Conservation (phyloP, 2,888 invertebrate genomes). For the Scaptomyza parva region DNA sequence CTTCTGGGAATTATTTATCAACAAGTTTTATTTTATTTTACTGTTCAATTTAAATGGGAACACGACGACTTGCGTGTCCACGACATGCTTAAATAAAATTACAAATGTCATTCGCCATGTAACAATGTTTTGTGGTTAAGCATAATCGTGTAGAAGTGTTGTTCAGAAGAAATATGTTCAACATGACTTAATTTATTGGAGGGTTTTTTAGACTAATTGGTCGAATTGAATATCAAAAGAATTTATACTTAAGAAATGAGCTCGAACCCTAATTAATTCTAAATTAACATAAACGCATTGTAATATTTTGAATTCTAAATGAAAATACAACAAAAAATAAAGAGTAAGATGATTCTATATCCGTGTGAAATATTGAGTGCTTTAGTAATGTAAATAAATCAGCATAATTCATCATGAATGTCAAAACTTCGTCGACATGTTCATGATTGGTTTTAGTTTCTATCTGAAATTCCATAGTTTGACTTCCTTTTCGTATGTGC, state of each 20-base stretch:
- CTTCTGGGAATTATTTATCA: conserved; percentile 42
- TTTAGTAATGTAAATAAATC: conserved; percentile 49
- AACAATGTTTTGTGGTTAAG: conserved; percentile 17
- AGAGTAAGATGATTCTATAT: too few species aligned
- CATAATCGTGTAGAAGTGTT: conserved; percentile 16
- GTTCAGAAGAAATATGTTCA: conserved; percentile 5
- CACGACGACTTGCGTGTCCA: conserved; percentile 45
- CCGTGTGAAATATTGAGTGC: conserved; percentile 12
- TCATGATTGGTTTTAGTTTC: conserved; percentile 45
- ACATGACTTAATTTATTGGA: not conserved
- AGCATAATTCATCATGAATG: conserved; percentile 35
- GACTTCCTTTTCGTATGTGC: conserved; percentile 52
- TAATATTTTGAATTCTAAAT: too few species aligned
- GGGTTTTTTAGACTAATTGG: not conserved
- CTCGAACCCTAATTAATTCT: not conserved
- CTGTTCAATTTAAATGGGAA: conserved; percentile 42
- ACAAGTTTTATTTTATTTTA: conserved; percentile 50
- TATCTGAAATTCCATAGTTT: conserved; percentile 49
- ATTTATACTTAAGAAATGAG: not conserved
- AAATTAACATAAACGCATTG: too few species aligned
- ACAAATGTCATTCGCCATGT: conserved; percentile 30
- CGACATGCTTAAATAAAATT: conserved; percentile 13
- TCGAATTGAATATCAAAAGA: not conserved
- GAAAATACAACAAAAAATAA: too few species aligned
- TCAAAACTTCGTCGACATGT: conserved; percentile 17